A percentile compares a stretch with the other conserved stretches of the same genome.
Conservation (phyloP, 2,797 vertebrate genomes). For the Avahi laniger region DNA sequence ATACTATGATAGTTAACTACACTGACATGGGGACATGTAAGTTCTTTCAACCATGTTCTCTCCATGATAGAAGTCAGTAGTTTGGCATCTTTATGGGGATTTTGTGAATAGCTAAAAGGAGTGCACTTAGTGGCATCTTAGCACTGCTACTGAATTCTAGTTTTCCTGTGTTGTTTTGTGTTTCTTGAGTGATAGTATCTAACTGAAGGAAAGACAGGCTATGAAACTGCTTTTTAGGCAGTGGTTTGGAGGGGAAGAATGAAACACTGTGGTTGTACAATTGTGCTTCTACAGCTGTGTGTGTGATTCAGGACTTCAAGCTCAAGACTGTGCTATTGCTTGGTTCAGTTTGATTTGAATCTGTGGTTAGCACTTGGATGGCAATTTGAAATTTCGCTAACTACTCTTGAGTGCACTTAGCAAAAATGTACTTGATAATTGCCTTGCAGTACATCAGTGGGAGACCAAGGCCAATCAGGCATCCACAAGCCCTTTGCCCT, state of each 20-base stretch:
- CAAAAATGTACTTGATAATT: neutral
- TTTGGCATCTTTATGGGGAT: neutral
- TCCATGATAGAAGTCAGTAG: neutral
- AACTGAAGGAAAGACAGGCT: neutral
- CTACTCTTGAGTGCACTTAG: neutral
- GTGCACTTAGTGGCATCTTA: neutral
- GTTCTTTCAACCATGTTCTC: neutral
- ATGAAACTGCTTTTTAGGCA: neutral
- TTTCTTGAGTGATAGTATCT: neutral
- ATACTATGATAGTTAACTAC: neutral
- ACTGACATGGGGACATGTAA: neutral
- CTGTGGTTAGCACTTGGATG: neutral
- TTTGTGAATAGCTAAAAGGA: neutral
- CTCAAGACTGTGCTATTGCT: neutral
- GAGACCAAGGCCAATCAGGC: constrained; percentile 51
- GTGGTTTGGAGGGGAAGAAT: neutral
- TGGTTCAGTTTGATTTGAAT: neutral
- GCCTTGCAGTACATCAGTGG: neutral
- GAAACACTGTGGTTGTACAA: rapidly evolving
- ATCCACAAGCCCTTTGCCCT: neutral
- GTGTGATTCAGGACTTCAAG: neutral
- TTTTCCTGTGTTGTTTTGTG: neutral
- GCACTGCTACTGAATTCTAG: neutral
- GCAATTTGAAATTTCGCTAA: neutral
- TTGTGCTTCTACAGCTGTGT: neutral